phyloP scores from a whole-genome alignment of 2,113 vertebrate genomes.

The Cepphus grylle region DNA sequence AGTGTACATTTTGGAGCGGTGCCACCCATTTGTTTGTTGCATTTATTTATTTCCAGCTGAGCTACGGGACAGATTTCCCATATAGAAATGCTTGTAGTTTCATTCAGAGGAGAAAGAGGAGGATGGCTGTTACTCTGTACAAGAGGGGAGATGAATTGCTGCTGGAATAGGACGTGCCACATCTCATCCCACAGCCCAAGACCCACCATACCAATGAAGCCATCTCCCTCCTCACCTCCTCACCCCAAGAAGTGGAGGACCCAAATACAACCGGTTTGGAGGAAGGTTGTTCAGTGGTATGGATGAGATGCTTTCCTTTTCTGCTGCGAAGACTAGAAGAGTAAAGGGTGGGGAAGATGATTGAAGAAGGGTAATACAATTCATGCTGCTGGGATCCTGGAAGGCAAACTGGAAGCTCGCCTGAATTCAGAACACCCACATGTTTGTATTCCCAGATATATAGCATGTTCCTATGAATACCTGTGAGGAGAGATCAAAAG shows the following conservation, averaged over 20 bases:
- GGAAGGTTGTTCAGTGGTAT: neutral
- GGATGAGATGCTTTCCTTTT: neutral
- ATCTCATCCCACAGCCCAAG: neutral
- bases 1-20: neutral
- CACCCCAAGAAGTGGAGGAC: neutral
- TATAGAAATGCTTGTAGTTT: neutral
- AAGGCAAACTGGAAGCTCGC: neutral
- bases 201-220: neutral
- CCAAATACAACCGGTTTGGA: neutral
- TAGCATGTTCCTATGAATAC: neutral
- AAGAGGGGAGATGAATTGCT: neutral
- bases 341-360: neutral
- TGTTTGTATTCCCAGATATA: neutral
- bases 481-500: neutral
- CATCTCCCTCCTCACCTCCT: neutral
- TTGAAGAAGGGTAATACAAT: neutral
- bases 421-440: neutral
- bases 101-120: neutral
- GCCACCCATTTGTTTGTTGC: neutral
- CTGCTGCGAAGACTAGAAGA: neutral
- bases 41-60: constrained; percentile 14
- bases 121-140: neutral
- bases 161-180: neutral
- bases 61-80: neutral
- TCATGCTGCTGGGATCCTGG: neutral